These are phyloP conservation scores for Chlorops oryzae DNA, from an alignment of 1,140 invertebrate genomes.

Conservation along the genomic window DNA sequence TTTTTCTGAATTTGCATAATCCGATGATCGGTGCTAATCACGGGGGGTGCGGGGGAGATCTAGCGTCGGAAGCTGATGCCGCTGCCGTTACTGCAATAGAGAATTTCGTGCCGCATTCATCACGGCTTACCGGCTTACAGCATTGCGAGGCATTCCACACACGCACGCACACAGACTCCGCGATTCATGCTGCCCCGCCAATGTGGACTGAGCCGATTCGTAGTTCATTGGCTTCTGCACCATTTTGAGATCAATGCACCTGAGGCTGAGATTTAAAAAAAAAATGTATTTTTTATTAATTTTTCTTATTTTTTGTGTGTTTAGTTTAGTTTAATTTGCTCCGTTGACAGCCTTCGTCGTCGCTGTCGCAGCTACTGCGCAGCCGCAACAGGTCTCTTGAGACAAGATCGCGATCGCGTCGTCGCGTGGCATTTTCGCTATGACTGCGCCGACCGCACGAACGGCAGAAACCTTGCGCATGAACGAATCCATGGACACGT, in stretches of 20 bases:
- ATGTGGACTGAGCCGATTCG: background rate
- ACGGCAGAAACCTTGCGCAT: slow-evolving; percentile 42
- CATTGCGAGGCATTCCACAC: too few relatives aligned
- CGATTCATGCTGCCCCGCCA: too few relatives aligned
- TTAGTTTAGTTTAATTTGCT: too few relatives aligned
- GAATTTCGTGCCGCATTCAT: too few relatives aligned
- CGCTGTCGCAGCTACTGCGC: background rate
- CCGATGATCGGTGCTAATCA: slow-evolving; percentile 22
- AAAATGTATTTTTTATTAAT: too few relatives aligned
- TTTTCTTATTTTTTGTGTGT: too few relatives aligned
- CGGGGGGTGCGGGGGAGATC: too few relatives aligned
- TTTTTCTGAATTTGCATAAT: too few relatives aligned
- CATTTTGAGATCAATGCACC: slow-evolving; percentile 47
- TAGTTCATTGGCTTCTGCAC: slow-evolving; percentile 46
- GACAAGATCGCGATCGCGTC: slow-evolving; percentile 11
- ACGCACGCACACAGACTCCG: too few relatives aligned
- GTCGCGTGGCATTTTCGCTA: background rate
- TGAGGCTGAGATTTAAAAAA: slow-evolving; percentile 4
- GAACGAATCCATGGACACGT: slow-evolving; percentile 46
- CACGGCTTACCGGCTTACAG: too few relatives aligned
- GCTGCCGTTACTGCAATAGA: slow-evolving; percentile 9
- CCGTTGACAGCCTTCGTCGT: background rate
- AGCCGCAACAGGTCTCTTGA: slow-evolving; percentile 4
- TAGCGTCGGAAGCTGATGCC: background rate
- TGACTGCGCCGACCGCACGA: background rate